These are phyloP conservation scores for Coendou prehensilis DNA, from an alignment of 2,797 vertebrate species.

Conservation along the genomic window DNA sequence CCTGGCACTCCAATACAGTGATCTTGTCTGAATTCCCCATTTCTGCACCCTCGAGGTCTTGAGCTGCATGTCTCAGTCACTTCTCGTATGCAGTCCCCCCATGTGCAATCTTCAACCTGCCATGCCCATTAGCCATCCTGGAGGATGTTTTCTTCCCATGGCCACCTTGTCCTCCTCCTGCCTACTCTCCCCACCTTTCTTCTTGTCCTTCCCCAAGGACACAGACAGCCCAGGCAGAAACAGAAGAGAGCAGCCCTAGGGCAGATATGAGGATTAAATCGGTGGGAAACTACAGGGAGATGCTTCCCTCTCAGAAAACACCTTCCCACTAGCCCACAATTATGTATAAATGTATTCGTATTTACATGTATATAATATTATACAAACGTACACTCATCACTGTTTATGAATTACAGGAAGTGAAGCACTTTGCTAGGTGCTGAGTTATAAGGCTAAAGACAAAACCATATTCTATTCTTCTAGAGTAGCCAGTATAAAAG, in stretches of 20 bases:
- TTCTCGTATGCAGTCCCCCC: background rate
- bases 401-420: background rate
- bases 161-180: background rate
- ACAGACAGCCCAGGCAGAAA: background rate
- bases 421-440: background rate
- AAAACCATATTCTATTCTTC: background rate
- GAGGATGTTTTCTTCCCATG: background rate
- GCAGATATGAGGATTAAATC: background rate
- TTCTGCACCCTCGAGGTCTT: background rate
- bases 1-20: background rate
- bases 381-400: background rate
- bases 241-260: fast-evolving
- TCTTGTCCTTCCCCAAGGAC: background rate
- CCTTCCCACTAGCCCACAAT: background rate
- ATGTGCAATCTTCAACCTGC: fast-evolving
- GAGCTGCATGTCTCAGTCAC: too few relatives aligned
- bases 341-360: background rate
- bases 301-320: background rate
- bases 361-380: background rate
- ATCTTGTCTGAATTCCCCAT: background rate
- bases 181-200: background rate
- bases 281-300: background rate
- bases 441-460: background rate
- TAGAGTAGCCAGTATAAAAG: background rate
- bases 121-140: too few relatives aligned